A percentile compares a stretch with the other conserved stretches of the same genome.
These are phyloP conservation scores for Crotalus horridus DNA, from an alignment of 2,113 vertebrate genomes.

Conservation along the genomic window DNA sequence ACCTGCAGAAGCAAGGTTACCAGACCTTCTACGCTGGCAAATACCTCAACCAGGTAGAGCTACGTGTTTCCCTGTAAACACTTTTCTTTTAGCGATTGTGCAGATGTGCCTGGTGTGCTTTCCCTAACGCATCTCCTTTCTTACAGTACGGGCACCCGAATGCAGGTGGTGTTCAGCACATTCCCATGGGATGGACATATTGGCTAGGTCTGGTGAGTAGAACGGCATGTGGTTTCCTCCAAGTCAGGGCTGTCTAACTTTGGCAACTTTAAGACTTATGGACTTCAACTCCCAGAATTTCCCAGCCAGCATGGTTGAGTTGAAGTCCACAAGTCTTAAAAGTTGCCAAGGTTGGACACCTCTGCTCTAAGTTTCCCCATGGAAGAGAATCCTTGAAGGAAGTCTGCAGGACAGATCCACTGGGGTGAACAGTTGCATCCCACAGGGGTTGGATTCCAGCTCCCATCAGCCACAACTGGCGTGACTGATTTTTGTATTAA, in stretches of 20 bases:
- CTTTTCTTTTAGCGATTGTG: too few relatives aligned
- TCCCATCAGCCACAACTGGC: neutral
- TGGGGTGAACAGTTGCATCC: neutral
- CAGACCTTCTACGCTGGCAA: slow-evolving; percentile 85
- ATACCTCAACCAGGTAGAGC: slow-evolving; percentile 79
- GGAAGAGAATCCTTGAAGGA: neutral
- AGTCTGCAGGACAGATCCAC: neutral
- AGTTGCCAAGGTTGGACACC: too few relatives aligned
- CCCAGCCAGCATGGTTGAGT: neutral
- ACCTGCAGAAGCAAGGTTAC: slow-evolving; percentile 69
- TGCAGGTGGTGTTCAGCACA: slow-evolving; percentile 73
- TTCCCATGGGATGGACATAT: slow-evolving; percentile 77
- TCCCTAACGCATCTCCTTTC: neutral
- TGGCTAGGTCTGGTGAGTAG: slow-evolving; percentile 79
- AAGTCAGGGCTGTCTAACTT: neutral
- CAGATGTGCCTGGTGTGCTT: neutral
- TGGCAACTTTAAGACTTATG: neutral
- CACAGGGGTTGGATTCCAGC: neutral
- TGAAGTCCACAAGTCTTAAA: too few relatives aligned
- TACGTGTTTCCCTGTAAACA: neutral
- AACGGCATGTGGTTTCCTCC: too few relatives aligned
- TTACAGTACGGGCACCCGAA: slow-evolving; percentile 73
- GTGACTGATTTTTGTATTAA: neutral
- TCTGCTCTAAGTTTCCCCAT: too few relatives aligned
- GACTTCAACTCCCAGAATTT: neutral